A percentile compares a stretch with the other conserved stretches of the same genome.
These are phyloP conservation scores for Solen grandis DNA, from an alignment of 1,140 invertebrate genomes.

Conservation along the genomic window DNA sequence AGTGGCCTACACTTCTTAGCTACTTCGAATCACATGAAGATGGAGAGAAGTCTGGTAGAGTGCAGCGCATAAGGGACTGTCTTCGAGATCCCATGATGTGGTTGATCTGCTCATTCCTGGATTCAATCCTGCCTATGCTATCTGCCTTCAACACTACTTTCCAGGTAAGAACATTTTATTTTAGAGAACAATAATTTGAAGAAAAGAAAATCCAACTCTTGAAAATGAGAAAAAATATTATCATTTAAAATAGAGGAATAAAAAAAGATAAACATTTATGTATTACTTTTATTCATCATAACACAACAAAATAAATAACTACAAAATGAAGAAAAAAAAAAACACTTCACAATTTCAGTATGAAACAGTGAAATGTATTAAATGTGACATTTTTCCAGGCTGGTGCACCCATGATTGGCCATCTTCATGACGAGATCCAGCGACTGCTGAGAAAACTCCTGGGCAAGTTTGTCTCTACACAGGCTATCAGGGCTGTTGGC, in stretches of 20 bases:
- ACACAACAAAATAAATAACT: too few relatives aligned
- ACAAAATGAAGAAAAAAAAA: too few relatives aligned
- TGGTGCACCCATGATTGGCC: not conserved
- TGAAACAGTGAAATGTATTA: too few relatives aligned
- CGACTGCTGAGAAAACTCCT: not conserved
- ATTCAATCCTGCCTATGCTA: conserved; percentile 34
- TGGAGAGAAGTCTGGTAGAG: conserved; percentile 48
- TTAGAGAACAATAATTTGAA: too few relatives aligned
- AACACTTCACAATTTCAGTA: too few relatives aligned
- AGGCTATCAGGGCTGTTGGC: not conserved
- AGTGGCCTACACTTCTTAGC: conserved; percentile 25
- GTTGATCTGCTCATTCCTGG: conserved; percentile 33
- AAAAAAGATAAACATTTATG: too few relatives aligned
- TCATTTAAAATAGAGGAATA: too few relatives aligned
- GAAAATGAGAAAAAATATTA: too few relatives aligned
- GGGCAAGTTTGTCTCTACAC: not conserved
- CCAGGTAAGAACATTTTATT: too few relatives aligned
- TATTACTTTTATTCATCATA: too few relatives aligned
- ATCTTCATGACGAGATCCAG: not conserved
- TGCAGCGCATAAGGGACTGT: conserved; percentile 17
- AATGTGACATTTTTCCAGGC: too few relatives aligned
- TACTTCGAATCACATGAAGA: conserved; percentile 58
- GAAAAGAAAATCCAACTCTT: too few relatives aligned
- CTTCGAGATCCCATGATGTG: conserved; percentile 9
- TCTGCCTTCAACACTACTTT: conserved; percentile 56